phyloP scores from a whole-genome alignment of 2,888 invertebrate species.

The Oasisia sp. region DNA sequence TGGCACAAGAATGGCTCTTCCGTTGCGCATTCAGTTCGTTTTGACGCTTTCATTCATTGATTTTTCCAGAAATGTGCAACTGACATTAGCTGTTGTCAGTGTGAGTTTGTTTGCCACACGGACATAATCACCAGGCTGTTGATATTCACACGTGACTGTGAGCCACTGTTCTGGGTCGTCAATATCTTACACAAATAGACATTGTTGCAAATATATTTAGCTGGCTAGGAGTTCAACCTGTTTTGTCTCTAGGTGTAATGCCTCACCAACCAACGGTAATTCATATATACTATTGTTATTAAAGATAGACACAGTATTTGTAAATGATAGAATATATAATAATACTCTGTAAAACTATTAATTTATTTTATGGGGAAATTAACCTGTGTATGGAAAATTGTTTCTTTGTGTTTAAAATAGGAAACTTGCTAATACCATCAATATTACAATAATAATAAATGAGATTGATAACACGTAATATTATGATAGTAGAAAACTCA shows the following conservation, averaged over 20 bases:
- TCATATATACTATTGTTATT: no score
- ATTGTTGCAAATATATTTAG: background rate
- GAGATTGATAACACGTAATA: no score
- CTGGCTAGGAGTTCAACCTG: background rate
- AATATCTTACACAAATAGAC: background rate
- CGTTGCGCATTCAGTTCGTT: background rate
- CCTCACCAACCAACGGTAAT: background rate
- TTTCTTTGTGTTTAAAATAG: no score
- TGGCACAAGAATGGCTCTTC: background rate
- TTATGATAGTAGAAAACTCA: no score
- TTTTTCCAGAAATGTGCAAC: slow-evolving; percentile 9
- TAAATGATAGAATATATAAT: no score
- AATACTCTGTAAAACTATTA: no score
- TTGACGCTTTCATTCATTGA: background rate
- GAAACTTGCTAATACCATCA: no score
- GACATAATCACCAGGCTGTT: background rate
- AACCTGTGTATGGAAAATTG: no score
- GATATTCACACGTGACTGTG: background rate
- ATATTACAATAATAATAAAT: no score
- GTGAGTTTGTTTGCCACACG: background rate
- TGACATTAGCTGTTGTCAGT: background rate
- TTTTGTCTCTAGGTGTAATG: background rate
- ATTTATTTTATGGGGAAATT: no score
- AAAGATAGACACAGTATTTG: no score
- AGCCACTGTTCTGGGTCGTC: background rate